These are phyloP conservation scores for Sphaerophoria taeniata DNA, from an alignment of 2,888 invertebrate species.

Conservation along the genomic window DNA sequence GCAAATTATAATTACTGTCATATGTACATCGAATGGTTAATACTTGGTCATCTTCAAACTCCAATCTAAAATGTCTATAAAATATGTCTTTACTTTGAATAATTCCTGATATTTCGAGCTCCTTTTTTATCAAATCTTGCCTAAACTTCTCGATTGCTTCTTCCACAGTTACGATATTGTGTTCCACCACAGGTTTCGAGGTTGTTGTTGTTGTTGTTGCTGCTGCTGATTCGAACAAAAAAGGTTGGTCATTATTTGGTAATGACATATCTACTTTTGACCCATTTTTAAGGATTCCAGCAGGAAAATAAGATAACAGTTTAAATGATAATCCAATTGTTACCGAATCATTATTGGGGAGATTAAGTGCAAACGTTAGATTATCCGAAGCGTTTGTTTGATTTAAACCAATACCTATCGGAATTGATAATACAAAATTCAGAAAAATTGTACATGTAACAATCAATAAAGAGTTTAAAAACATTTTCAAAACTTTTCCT, in stretches of 20 bases:
- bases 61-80: slow-evolving; percentile 61
- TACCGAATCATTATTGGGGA: slow-evolving; percentile 4
- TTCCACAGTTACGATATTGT: slow-evolving; percentile 43
- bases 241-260: neutral
- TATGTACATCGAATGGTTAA: slow-evolving; percentile 60
- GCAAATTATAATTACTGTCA: slow-evolving; percentile 52
- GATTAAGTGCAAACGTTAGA: neutral
- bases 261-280: neutral
- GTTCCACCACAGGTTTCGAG: slow-evolving; percentile 23
- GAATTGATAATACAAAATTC: neutral
- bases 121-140: slow-evolving; percentile 63
- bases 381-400: neutral
- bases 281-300: neutral
- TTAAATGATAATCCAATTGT: slow-evolving; percentile 2
- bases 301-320: neutral
- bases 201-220: slow-evolving; percentile 1
- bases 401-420: neutral
- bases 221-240: neutral
- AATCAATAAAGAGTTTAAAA: too few species aligned
- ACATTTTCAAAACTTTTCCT: too few species aligned
- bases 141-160: slow-evolving; percentile 66
- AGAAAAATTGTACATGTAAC: neutral
- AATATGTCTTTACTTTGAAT: slow-evolving; percentile 62
- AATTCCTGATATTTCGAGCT: slow-evolving; percentile 59
- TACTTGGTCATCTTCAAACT: slow-evolving; percentile 40